Evolutionary conservation across 2,113 vertebrate species (phyloP).

Genomic region (Smithornis capensis): DNA sequence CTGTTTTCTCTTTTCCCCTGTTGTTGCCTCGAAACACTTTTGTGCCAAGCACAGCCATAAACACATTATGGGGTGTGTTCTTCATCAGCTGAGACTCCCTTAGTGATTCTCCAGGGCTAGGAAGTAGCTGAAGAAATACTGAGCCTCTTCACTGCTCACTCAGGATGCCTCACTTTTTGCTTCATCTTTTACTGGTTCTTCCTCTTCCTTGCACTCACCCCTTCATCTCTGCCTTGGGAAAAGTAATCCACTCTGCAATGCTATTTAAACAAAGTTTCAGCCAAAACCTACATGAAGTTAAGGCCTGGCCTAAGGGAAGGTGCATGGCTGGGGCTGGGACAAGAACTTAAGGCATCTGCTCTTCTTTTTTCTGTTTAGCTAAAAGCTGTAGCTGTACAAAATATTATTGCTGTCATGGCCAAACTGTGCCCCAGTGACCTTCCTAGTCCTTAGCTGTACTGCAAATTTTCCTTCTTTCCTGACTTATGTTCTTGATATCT

Average conservation of each 20-base stretch:
- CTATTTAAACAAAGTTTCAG: background rate
- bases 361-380: background rate
- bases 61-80: background rate
- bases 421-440: background rate
- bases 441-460: background rate
- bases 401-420: background rate
- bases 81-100: background rate
- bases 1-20: background rate
- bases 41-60: background rate
- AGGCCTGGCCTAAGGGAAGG: background rate
- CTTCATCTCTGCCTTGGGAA: background rate
- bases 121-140: background rate
- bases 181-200: background rate
- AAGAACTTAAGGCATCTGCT: background rate
- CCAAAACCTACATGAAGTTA: background rate
- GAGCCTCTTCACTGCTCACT: background rate
- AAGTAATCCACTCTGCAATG: background rate
- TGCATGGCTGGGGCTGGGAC: background rate
- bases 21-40: background rate
- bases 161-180: background rate
- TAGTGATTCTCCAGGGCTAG: background rate
- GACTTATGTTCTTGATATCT: background rate
- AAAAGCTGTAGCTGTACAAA: background rate
- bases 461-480: background rate
- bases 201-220: background rate